Base-by-base conservation (phyloP, 2,113 vertebrate species). In the Rallus limicola region DNA sequence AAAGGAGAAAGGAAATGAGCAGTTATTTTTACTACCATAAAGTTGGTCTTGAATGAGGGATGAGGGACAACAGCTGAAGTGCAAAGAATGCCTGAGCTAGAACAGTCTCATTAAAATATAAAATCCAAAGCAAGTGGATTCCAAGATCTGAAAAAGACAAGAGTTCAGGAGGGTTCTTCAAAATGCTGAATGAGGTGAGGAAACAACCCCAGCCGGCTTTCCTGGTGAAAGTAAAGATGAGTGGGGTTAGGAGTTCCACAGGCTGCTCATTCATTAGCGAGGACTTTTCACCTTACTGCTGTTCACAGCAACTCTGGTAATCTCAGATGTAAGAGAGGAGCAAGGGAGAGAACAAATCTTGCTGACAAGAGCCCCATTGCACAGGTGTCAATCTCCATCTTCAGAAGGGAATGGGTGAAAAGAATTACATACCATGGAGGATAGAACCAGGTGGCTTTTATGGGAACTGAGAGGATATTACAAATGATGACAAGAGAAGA, bases 271-370 rank as follows among this genome's bases (percentile, higher is more conserved):
- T 94, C 79, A 68, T 95, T 93, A 96, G 64, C 0, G 0, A 93
- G 33, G n/a, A 96, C 92, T 96, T 96, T 88, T 95, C 79, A 86
- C 92, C 82, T 96, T 58, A 36, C 52, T 77, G 46, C 90, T 80
- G 14, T 63, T 93, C 87, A 21, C n/a, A 93, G 78, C 28, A 74
- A 16, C 33, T 90, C 59, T 36, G 19, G 4, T 20, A 81, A 63
- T 63, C 36, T 81, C 76, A 56, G 76, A 70, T 56, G 52, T 42
- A 67, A 85, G 46, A 92, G 44, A 69, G 44, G 5, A 69, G 46
- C 46, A 85, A 88, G 50, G 13, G 10, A 82, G 46, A 68, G 55
- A 86, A 31, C 7, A 92, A 80, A 86, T 28, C 34, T 74, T 75
- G 46, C 56, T 86, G 90, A 71, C 46, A 77, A 78, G 48, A 81